Percentiles rank a stretch among this genome's conserved stretches.
Conservation (phyloP, 2,113 vertebrate genomes). For the Eclectus roratus region DNA sequence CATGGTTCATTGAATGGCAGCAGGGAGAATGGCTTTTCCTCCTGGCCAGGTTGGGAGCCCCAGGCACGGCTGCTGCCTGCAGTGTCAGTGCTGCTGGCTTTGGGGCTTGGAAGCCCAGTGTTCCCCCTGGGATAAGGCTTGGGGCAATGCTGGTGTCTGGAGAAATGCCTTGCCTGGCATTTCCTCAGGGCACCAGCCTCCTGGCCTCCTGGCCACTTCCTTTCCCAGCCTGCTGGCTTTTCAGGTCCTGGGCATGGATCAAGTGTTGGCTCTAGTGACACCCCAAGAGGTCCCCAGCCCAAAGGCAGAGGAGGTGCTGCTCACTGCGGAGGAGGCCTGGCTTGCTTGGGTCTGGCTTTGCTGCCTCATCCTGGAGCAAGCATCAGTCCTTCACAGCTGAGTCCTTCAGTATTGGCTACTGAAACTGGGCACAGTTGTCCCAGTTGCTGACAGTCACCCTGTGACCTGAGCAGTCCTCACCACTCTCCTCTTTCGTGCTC, state of each 20-base stretch:
- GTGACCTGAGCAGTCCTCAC: background rate
- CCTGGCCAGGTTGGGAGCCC: background rate
- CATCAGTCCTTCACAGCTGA: background rate
- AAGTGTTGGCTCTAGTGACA: background rate
- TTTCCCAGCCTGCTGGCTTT: background rate
- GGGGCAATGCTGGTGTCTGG: background rate
- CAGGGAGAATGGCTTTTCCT: background rate
- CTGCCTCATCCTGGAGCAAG: background rate
- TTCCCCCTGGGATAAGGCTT: background rate
- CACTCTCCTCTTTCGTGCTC: background rate
- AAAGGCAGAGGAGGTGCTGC: background rate
- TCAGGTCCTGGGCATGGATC: background rate
- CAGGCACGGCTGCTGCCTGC: background rate
- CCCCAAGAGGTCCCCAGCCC: background rate
- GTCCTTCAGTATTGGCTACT: background rate
- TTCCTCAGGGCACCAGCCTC: background rate
- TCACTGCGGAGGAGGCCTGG: background rate
- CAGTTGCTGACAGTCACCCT: background rate
- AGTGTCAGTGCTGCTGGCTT: background rate
- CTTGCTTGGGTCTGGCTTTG: background rate
- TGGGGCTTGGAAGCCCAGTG: background rate
- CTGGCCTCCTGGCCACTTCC: background rate
- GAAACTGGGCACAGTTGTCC: background rate
- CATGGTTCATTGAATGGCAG: background rate
- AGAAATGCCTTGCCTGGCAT: background rate